phyloP scores from a whole-genome alignment of 2,797 vertebrate genomes.

The Crocodylus rhombifer region DNA sequence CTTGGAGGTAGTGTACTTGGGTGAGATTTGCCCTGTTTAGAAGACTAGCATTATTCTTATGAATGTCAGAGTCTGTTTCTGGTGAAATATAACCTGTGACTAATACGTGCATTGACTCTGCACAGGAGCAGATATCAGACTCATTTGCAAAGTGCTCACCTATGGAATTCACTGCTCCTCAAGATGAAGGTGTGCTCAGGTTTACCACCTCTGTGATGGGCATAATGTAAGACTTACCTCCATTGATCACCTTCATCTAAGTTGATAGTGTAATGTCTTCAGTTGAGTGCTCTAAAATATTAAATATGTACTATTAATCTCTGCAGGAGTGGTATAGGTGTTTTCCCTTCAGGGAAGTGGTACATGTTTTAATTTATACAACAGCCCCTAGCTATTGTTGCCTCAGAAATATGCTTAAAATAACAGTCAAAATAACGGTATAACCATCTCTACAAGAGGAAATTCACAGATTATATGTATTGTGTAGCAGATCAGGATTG shows the following conservation, averaged over 20 bases:
- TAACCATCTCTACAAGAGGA: neutral
- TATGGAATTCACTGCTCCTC: neutral
- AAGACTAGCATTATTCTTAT: neutral
- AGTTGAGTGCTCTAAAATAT: neutral
- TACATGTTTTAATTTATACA: neutral
- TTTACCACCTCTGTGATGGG: neutral
- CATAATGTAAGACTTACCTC: neutral
- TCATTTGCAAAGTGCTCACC: neutral
- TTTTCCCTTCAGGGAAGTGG: neutral
- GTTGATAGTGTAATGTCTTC: neutral
- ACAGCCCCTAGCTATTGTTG: neutral
- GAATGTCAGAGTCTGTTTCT: neutral
- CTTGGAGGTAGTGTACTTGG: neutral
- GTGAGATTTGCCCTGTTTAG: neutral
- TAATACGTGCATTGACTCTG: neutral
- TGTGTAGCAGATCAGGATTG: conserved; percentile 1
- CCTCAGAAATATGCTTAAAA: conserved; percentile 8
- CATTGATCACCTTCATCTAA: neutral
- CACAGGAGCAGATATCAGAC: neutral
- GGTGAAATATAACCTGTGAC: neutral
- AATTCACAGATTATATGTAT: neutral
- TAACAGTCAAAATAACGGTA: neutral
- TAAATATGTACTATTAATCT: neutral
- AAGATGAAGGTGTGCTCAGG: neutral
- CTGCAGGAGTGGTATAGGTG: neutral